phyloP scores from a whole-genome alignment of 2,888 invertebrate genomes.

The Drepana falcataria region DNA sequence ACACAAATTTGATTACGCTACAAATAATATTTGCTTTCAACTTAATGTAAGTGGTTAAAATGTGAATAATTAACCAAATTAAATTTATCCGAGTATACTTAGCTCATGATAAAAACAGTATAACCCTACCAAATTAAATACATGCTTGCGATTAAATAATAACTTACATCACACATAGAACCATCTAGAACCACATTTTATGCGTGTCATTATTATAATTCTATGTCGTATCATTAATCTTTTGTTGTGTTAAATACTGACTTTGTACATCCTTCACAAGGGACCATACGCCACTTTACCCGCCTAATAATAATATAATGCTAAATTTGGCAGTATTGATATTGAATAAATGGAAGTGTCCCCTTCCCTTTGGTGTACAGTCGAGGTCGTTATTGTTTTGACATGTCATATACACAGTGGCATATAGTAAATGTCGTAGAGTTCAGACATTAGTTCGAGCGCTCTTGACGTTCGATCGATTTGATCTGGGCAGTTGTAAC shows the following conservation, averaged over 20 bases:
- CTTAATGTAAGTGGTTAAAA: neutral
- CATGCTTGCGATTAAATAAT: slow-evolving; percentile 9
- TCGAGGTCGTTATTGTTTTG: too few species aligned
- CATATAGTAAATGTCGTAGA: too few species aligned
- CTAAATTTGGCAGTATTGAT: slow-evolving; percentile 3
- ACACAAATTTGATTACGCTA: too few species aligned
- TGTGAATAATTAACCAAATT: neutral
- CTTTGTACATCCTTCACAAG: slow-evolving; percentile 29
- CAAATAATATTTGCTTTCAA: too few species aligned
- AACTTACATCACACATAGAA: slow-evolving; percentile 5
- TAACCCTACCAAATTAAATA: neutral
- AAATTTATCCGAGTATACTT: neutral
- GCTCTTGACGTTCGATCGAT: too few species aligned
- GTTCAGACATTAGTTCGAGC: too few species aligned
- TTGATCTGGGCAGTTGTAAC: too few species aligned
- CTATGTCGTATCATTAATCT: slow-evolving; percentile 5
- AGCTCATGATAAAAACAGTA: neutral
- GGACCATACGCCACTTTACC: slow-evolving; percentile 4
- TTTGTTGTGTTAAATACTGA: slow-evolving; percentile 21
- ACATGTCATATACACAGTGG: too few species aligned
- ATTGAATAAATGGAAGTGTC: neutral
- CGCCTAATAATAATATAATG: slow-evolving; percentile 3
- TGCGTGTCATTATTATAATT: neutral
- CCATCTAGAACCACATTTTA: neutral
- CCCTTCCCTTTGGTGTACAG: neutral